Base-by-base conservation (phyloP, 2,888 invertebrate genomes). In the Drosophila ochracea region DNA sequence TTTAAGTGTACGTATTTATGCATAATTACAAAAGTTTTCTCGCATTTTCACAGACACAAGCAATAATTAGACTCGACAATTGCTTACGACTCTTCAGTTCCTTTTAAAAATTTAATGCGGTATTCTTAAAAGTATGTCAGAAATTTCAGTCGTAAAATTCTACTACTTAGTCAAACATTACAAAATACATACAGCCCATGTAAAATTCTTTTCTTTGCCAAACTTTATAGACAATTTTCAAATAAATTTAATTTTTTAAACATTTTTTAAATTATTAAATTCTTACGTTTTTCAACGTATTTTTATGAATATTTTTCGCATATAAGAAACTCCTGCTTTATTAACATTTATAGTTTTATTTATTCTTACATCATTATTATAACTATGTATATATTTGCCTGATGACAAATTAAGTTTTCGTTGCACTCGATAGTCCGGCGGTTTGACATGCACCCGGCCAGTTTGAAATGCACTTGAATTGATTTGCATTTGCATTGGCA, bases 401-500 rank as follows among this genome's bases (percentile, higher is more conserved):
- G 6, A n/a, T n/a, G n/a, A 31, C n/a, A 49, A 4, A 13, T 21
- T n/a, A n/a, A 39, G 35, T 57, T 67, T 37, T 3, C 13, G 21
- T 31, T 11, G 21, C 21, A 9, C 11, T 3, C 3, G 9, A 11
- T 25, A 49, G 3, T n/a, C 9, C 25, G 21, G n/a, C 35, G 33
- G 61, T 69, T 76, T 68, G 13, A 41, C 11, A 54, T 19, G 47
- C 64, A 75, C n/a, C 28, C 9, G 4, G 1, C 7, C 19, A 52
- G 65, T 65, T 77, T 65, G 47, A 58, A 25, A 54, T 16, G 62
- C 63, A 61, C 61, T 73, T 11, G 47, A 33, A 37, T 37, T 10
- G 31, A 33, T 25, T 60, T 62, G 52, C 71, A 79, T 52, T 52
- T 67, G 65, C 67, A 82, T 73, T 64, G 68, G 53, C 53, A 70